Evolutionary conservation across 2,797 vertebrate species (phyloP).

Genomic region (Pelodytes ibericus): DNA sequence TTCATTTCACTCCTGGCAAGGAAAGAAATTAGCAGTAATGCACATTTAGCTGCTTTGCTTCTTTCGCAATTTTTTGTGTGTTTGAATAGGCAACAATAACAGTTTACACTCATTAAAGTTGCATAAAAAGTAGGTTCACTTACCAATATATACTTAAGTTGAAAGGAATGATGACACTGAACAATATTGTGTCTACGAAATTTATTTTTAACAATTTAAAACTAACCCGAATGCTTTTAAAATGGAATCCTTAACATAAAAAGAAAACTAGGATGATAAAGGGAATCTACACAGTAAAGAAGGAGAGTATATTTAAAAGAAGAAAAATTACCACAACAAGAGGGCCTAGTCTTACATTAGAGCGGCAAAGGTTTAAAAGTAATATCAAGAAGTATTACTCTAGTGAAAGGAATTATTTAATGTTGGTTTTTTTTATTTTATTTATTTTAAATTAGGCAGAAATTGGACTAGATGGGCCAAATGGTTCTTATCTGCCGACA

Average conservation of each 20-base stretch:
- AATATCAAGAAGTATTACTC: too few species aligned
- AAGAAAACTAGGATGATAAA: too few species aligned
- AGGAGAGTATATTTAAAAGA: too few species aligned
- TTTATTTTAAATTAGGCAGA: too few species aligned
- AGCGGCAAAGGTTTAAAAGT: too few species aligned
- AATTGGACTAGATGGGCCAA: too few species aligned
- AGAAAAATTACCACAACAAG: too few species aligned
- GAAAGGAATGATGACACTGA: not conserved
- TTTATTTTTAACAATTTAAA: slow-evolving; percentile 4
- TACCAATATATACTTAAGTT: not conserved
- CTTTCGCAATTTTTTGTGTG: not conserved
- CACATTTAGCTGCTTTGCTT: not conserved
- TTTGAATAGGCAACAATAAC: not conserved
- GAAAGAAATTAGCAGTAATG: slow-evolving; percentile 1
- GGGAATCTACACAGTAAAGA: too few species aligned
- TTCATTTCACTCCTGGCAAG: not conserved
- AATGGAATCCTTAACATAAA: not conserved
- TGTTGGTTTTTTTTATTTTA: too few species aligned
- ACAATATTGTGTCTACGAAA: not conserved
- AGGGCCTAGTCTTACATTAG: too few species aligned
- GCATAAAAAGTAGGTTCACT: not conserved
- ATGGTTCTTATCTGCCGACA: too few species aligned
- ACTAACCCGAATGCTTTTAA: not conserved
- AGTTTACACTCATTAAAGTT: slow-evolving; percentile 6
- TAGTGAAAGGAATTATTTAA: too few species aligned